Conservation (phyloP, 2,797 vertebrate species). For the Alcedo atthis region DNA sequence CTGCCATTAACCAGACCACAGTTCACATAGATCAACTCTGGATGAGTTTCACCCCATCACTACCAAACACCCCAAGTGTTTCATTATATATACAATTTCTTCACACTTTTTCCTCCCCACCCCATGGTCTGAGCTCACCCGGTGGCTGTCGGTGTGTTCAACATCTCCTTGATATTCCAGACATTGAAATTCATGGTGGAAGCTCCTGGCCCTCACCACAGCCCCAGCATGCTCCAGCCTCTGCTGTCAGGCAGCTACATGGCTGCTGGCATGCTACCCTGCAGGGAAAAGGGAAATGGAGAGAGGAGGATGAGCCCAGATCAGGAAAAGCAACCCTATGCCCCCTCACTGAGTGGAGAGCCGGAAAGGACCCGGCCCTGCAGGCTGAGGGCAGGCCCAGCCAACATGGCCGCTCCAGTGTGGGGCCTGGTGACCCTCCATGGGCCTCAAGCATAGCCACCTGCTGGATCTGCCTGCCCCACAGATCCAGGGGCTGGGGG, state of each 20-base stretch:
- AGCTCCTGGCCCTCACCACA: not conserved
- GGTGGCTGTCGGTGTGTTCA: slow-evolving; percentile 67
- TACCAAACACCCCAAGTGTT: not conserved
- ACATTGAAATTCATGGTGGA: slow-evolving; percentile 74
- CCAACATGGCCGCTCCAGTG: accelerated
- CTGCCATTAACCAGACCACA: not conserved
- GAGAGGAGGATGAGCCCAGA: accelerated
- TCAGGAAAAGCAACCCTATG: accelerated
- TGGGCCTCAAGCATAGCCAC: accelerated
- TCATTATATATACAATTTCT: not conserved
- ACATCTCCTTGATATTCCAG: slow-evolving; percentile 83
- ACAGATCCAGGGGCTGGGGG: not conserved
- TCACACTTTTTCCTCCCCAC: accelerated
- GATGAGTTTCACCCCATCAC: not conserved
- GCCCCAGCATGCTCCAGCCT: not conserved
- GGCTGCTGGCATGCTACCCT: not conserved
- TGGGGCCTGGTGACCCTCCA: not conserved
- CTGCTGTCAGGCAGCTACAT: not conserved
- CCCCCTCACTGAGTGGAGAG: not conserved
- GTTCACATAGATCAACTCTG: not conserved
- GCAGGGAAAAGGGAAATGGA: not conserved
- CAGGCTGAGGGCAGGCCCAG: not conserved
- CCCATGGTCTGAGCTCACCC: slow-evolving; percentile 63
- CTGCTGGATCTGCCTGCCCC: accelerated
- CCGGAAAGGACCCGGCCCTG: too few species aligned